Conservation (phyloP, 1,140 invertebrate genomes). For the Nilaparvata lugens region DNA sequence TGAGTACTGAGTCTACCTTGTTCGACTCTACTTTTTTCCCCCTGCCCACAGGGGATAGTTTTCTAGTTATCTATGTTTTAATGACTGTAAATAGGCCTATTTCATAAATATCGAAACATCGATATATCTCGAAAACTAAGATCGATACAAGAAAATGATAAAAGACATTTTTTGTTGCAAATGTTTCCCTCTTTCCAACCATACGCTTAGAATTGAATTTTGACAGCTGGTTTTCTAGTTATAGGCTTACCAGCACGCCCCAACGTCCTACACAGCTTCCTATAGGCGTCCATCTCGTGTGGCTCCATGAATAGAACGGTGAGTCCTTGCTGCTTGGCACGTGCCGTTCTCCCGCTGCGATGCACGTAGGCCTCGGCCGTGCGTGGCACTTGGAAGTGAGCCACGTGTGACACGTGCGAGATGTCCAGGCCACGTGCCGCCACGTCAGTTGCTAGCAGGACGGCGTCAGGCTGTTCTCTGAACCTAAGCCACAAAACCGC, state of each 20-base stretch:
- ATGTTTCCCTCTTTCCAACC: too few relatives aligned
- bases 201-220: conserved; percentile 2
- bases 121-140: too few relatives aligned
- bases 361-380: conserved; percentile 96
- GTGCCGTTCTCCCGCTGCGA: conserved; percentile 89
- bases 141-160: too few relatives aligned
- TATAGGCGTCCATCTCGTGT: conserved; percentile 68
- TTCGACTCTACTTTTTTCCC: too few relatives aligned
- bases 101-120: too few relatives aligned
- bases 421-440: conserved; percentile 96
- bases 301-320: conserved; percentile 89
- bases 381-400: conserved; percentile 95
- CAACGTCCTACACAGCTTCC: conserved; percentile 71
- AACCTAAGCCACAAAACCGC: too few relatives aligned
- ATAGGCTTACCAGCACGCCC: conserved; percentile 55
- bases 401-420: conserved; percentile 84
- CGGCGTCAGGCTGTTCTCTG: conserved; percentile 55
- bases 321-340: conserved; percentile 79
- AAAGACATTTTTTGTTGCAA: too few relatives aligned
- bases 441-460: conserved; percentile 96
- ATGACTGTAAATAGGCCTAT: too few relatives aligned
- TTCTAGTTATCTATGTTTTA: too few relatives aligned
- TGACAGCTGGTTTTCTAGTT: conserved; percentile 14
- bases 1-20: too few relatives aligned
- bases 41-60: too few relatives aligned